Conservation (phyloP, 92 coral and sea anemone genomes). For the Porites rus region DNA sequence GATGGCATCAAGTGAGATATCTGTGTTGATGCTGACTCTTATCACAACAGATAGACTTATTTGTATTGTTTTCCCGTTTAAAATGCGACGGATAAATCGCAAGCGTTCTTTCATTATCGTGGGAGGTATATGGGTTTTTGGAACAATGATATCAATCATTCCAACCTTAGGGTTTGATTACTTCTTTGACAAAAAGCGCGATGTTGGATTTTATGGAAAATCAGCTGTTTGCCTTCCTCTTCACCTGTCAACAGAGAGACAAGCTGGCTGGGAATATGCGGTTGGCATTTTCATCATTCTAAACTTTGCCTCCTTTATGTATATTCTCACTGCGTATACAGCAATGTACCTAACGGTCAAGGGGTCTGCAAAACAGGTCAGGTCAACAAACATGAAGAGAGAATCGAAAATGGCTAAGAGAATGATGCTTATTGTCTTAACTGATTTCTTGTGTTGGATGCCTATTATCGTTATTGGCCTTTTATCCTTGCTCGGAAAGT, state of each 20-base stretch:
- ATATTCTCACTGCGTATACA: conserved; percentile 52
- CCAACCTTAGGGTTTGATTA: conserved; percentile 35
- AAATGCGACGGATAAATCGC: conserved; percentile 14
- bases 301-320: conserved; percentile 48
- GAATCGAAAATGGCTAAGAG: conserved; percentile 15
- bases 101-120: conserved; percentile 1
- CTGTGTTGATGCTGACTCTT: conserved; percentile 51
- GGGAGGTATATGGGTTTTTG: conserved; percentile 44
- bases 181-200: conserved; percentile 35
- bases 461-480: conserved; percentile 65
- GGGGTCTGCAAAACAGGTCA: conserved; percentile 38
- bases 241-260: conserved; percentile 49
- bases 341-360: conserved; percentile 36
- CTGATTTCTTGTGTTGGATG: conserved; percentile 75
- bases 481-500: too few relatives aligned
- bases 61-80: conserved; percentile 54
- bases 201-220: conserved; percentile 51
- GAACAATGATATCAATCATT: conserved; percentile 30
- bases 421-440: conserved; percentile 61
- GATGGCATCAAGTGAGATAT: conserved; percentile 61
- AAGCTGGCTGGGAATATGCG: conserved; percentile 67
- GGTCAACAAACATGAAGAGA: conserved; percentile 60
- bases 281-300: conserved; percentile 48
- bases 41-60: conserved; percentile 63
- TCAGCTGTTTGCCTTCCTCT: conserved; percentile 74